Conservation (phyloP, 2,797 vertebrate genomes). For the Girardinus metallicus region DNA sequence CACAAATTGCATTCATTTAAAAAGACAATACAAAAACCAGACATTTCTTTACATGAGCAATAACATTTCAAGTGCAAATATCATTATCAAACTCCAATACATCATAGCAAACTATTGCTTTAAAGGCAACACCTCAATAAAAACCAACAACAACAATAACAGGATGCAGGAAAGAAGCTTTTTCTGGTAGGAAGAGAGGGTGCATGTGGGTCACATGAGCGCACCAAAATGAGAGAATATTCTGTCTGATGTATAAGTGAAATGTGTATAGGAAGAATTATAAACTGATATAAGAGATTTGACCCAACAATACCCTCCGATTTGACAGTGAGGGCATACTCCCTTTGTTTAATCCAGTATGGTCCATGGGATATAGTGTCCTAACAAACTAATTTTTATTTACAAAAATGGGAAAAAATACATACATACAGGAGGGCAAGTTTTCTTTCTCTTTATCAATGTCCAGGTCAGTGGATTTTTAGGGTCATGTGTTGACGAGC, state of each 20-base stretch:
- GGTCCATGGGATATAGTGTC: slow-evolving; percentile 9
- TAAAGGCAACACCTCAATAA: slow-evolving; percentile 66
- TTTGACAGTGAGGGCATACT: slow-evolving; percentile 43
- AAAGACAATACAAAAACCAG: slow-evolving; percentile 98
- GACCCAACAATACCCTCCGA: slow-evolving; percentile 34
- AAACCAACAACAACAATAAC: slow-evolving; percentile 18
- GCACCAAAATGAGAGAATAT: background rate
- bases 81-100: slow-evolving; percentile 90
- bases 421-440: slow-evolving; percentile 9
- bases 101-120: slow-evolving; percentile 82
- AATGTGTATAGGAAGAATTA: background rate
- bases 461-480: slow-evolving; percentile 18
- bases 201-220: slow-evolving; percentile 16
- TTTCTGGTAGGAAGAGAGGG: slow-evolving; percentile 25
- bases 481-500: slow-evolving; percentile 20
- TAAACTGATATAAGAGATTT: slow-evolving; percentile 3
- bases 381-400: slow-evolving; percentile 52
- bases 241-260: slow-evolving; percentile 12
- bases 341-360: slow-evolving; percentile 49
- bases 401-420: slow-evolving; percentile 49
- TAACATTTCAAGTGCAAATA: slow-evolving; percentile 99
- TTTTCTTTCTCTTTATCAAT: background rate
- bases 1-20: slow-evolving; percentile 87
- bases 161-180: slow-evolving; percentile 60
- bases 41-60: slow-evolving; percentile 97